phyloP scores from a whole-genome alignment of 1,140 invertebrate genomes.

The Acromyrmex heyeri region DNA sequence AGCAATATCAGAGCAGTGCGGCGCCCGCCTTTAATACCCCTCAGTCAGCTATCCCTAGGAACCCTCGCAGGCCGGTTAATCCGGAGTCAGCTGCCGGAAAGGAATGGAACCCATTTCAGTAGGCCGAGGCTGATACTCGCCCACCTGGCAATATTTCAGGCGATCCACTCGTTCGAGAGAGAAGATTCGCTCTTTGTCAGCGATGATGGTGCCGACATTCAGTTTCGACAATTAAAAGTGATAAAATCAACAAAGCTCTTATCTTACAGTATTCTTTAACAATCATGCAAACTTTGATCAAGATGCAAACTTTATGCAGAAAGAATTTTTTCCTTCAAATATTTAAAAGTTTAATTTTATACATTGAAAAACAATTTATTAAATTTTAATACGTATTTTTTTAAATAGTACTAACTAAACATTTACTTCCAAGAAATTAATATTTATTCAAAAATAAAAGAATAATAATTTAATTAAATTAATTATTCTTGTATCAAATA shows the following conservation, averaged over 20 bases:
- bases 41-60: slow-evolving; percentile 69
- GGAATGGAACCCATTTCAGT: slow-evolving; percentile 75
- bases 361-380: too few relatives aligned
- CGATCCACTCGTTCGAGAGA: slow-evolving; percentile 63
- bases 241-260: slow-evolving; percentile 30
- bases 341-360: too few relatives aligned
- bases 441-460: too few relatives aligned
- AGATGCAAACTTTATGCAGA: neutral
- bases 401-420: too few relatives aligned
- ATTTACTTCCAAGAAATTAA: too few relatives aligned
- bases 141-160: slow-evolving; percentile 79
- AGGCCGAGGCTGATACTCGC: slow-evolving; percentile 73
- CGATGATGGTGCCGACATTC: slow-evolving; percentile 57
- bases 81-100: slow-evolving; percentile 78
- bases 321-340: neutral
- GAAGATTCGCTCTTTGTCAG: slow-evolving; percentile 69
- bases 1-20: slow-evolving; percentile 71
- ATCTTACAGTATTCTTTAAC: slow-evolving; percentile 1
- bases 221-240: slow-evolving; percentile 66
- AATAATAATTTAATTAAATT: too few relatives aligned
- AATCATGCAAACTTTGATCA: neutral
- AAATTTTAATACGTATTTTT: too few relatives aligned
- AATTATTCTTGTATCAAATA: too few relatives aligned
- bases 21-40: slow-evolving; percentile 75
- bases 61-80: slow-evolving; percentile 75